Conservation (phyloP, 2,797 vertebrate species). For the Carduelis carduelis region DNA sequence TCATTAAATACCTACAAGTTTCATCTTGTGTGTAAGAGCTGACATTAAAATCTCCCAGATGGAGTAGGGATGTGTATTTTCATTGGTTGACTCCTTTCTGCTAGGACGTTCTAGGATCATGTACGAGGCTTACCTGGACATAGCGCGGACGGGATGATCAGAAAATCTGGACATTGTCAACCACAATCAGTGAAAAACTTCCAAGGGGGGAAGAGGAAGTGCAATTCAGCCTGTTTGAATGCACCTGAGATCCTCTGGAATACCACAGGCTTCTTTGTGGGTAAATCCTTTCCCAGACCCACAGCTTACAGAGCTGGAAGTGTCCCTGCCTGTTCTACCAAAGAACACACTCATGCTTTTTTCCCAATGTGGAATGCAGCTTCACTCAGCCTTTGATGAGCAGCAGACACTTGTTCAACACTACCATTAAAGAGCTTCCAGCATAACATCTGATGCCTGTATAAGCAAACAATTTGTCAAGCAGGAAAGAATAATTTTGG, state of each 20-base stretch:
- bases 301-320: neutral
- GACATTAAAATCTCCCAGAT: neutral
- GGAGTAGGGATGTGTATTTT: neutral
- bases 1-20: neutral
- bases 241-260: neutral
- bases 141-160: neutral
- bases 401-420: conserved; percentile 37
- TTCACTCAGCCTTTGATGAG: conserved; percentile 1
- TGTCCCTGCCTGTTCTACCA: neutral
- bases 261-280: neutral
- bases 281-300: neutral
- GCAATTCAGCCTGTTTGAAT: neutral
- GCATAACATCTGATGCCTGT: neutral
- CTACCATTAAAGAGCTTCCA: neutral
- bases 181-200: neutral
- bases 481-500: conserved; percentile 13
- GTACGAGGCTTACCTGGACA: neutral
- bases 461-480: conserved; percentile 51
- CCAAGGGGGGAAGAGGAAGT: neutral
- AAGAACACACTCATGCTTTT: neutral
- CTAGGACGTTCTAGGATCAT: neutral
- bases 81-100: neutral
- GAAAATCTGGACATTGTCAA: neutral
- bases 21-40: neutral
- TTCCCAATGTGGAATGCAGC: neutral